A percentile compares a stretch with the other conserved stretches of the same genome.
These are phyloP conservation scores for Ommatoiulus sabulosus DNA, from an alignment of 2,888 invertebrate species.

Conservation along the genomic window DNA sequence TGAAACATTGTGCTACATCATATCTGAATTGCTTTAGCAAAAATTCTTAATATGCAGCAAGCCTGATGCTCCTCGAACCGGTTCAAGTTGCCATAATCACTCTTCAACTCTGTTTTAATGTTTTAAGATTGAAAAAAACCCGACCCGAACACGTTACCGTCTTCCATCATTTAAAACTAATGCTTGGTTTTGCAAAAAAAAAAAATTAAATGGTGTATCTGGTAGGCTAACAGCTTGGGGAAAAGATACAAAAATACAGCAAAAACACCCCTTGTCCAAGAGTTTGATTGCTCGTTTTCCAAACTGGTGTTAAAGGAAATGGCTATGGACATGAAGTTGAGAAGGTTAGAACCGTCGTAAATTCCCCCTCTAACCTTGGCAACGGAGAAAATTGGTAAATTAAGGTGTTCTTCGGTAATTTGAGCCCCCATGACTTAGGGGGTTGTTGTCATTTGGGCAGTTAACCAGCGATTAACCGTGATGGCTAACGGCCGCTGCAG, in stretches of 20 bases:
- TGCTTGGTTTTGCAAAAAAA: not conserved
- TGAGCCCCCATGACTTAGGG: not conserved
- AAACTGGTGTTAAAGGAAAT: not conserved
- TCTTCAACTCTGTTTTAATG: not conserved
- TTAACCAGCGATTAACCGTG: slow-evolving; percentile 35
- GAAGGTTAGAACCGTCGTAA: not conserved
- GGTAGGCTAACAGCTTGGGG: not conserved
- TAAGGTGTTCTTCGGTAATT: not conserved
- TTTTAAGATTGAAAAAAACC: not conserved
- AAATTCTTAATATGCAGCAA: too few species aligned
- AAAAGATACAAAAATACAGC: not conserved
- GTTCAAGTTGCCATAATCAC: not conserved
- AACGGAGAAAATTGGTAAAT: slow-evolving; percentile 33
- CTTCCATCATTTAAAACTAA: not conserved
- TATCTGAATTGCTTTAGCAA: too few species aligned
- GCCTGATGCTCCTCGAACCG: too few species aligned
- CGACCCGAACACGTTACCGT: not conserved
- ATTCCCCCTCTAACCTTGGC: not conserved
- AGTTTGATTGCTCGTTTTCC: not conserved
- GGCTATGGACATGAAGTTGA: not conserved
- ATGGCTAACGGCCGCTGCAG: slow-evolving; percentile 32
- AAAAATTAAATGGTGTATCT: too few species aligned
- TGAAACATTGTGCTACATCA: too few species aligned
- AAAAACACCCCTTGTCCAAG: not conserved
- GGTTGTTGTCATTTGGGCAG: not conserved